A percentile compares a stretch with the other conserved stretches of the same genome.
Conservation (phyloP, 2,797 vertebrate species). For the Cirrhinus molitorella region DNA sequence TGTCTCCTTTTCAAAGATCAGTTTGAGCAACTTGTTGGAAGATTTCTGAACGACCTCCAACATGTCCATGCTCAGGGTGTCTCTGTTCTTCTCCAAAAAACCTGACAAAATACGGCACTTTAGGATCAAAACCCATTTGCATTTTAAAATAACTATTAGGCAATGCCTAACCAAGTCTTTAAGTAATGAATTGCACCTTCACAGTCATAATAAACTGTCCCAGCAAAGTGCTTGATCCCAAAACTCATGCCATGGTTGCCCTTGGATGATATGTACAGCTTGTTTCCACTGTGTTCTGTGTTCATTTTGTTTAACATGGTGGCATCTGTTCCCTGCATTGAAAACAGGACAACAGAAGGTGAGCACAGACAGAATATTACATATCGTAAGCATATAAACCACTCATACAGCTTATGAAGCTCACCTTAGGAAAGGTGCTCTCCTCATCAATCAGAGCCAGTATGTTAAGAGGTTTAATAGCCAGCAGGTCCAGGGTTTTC, state of each 20-base stretch:
- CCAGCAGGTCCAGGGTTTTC: conserved; percentile 86
- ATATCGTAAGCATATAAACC: neutral
- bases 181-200: conserved; percentile 75
- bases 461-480: conserved; percentile 82
- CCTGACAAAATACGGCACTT: conserved; percentile 71
- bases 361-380: neutral
- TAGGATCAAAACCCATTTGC: neutral
- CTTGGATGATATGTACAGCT: conserved; percentile 81
- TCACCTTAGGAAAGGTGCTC: conserved; percentile 91
- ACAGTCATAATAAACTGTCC: conserved; percentile 86
- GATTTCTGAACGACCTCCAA: conserved; percentile 84
- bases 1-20: conserved; percentile 81
- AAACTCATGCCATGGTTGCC: conserved; percentile 83
- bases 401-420: neutral
- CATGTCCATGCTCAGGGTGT: conserved; percentile 85
- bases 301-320: conserved; percentile 92
- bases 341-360: neutral
- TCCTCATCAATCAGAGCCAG: conserved; percentile 89
- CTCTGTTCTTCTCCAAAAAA: conserved; percentile 96
- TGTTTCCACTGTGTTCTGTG: conserved; percentile 76
- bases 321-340: conserved; percentile 86
- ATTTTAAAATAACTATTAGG: neutral
- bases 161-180: neutral
- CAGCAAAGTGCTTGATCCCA: conserved; percentile 91
- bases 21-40: conserved; percentile 85